Evolutionary conservation across 2,888 invertebrate genomes (phyloP), one percentile per base, ranked within the genome.

Genomic region (Lycophotia porphyrea): DNA sequence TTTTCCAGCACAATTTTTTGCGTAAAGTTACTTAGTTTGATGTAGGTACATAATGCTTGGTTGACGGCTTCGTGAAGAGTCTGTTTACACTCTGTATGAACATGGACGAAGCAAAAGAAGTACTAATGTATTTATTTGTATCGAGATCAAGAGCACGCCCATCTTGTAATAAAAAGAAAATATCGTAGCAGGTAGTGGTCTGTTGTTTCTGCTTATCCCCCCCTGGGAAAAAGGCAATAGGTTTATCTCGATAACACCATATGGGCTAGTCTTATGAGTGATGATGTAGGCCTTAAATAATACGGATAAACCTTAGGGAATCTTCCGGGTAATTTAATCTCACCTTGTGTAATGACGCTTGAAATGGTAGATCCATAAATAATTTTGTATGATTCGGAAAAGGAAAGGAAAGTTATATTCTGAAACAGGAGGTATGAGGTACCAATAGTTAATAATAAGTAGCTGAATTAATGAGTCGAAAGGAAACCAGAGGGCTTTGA

Each of bases 171-270:
- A n/a, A n/a, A n/a, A n/a, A n/a, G n/a, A n/a, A 52, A 52, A 9
- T 3, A 24, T 49, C 9, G 1, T 24, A 47, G 47, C 3, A 47
- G 47, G 24, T 21, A 1, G 8, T 24, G n/a, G n/a, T 21, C 2
- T 47, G 21, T 47, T 8, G 67, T 58, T 64, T 71, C 44, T 52
- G n/a, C 11, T 3, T 52, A 49, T n/a, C n/a, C 18, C 24, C 24
- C n/a, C 49, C n/a, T n/a, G 1, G 11, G 1, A 52, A n/a, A 52
- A 13, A n/a, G 13, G 13, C 44, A 74, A 76, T 81, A 74, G 61
- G 71, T 74, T 76, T n/a, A 61, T 44, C 70, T 79, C 60, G 72
- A 81, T 79, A 63, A 31, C 31, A 18, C 39, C 66, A 36, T 58
- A 15, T 55, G 52, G 2, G 36, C 44, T 39, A 18, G 42, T 8